Conservation (phyloP, 2,797 vertebrate species). For the Emydoidea blandingii region DNA sequence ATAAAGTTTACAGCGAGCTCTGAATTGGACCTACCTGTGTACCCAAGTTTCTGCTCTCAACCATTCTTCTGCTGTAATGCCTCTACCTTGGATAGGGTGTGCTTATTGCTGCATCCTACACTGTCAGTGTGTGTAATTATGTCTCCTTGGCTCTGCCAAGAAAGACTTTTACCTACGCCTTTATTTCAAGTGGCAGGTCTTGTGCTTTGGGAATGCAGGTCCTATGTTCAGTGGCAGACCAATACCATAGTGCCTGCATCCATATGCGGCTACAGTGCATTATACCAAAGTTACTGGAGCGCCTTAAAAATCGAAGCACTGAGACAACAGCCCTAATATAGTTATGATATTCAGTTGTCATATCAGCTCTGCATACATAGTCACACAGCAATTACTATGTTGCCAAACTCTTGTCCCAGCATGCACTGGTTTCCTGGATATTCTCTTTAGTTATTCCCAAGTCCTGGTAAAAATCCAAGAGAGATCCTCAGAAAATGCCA, state of each 20-base stretch:
- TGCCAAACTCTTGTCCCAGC: background rate
- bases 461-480: background rate
- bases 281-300: background rate
- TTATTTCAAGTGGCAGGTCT: accelerated
- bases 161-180: background rate
- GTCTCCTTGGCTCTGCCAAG: background rate
- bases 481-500: accelerated
- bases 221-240: background rate
- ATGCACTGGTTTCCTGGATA: background rate
- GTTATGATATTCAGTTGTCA: background rate
- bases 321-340: background rate
- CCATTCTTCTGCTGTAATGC: background rate
- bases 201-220: accelerated
- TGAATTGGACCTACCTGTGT: background rate
- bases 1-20: background rate
- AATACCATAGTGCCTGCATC: background rate
- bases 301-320: background rate
- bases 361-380: background rate
- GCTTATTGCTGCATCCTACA: background rate
- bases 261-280: accelerated
- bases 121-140: background rate
- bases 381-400: background rate
- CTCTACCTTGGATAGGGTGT: background rate
- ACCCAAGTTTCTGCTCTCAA: background rate
- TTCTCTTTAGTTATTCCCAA: background rate